Base-by-base conservation (phyloP, 2,113 vertebrate genomes). In the Numida meleagris region DNA sequence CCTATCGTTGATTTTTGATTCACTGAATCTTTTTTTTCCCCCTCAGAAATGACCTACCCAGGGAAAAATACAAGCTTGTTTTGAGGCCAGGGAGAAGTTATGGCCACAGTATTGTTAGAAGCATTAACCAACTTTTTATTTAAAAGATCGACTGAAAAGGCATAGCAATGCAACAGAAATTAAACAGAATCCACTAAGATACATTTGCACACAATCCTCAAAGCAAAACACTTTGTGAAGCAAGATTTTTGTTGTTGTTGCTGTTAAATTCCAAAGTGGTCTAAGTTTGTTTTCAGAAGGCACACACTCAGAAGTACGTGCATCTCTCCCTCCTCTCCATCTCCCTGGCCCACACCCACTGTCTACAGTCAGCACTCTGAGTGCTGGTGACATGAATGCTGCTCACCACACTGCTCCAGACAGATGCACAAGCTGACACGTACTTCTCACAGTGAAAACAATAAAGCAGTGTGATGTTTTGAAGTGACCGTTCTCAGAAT, bases 1-100 rank as follows among this genome's bases (percentile, higher is more conserved):
- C 40, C 71, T 86, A 79, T 46, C 75, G 38, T 48, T 62, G 78
- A 66, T 63, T 63, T 38, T 58, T 67, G 42, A 17, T 87, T 89
- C 74, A 76, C 4, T 36, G 12, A 73, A 86, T 72, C 36, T 33
- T 76, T 31, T 61, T 67, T 43, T 31, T 76, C 25, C 27, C 63
- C 58, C 63, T 51, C 0, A 66, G 0, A 34, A 87, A 70, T 63
- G 33, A 63, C 45, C 43, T 34, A 43, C 38, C 24, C 25, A 15
- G 24, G 8, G 4, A 29, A 79, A 92, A 76, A 68, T 5, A n/a
- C 18, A 43, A 80, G 27, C 23, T 86, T 80, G 11, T 77, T 80
- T 50, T 62, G 48, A 82, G 45, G 63, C 18, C 14, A 70, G 53
- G 29, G 45, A 91, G 80, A 82, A 70, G 19, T 38, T 50, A 66